Evolutionary conservation across 1,140 invertebrate genomes (phyloP).

Genomic region (Brachionus angularis): DNA sequence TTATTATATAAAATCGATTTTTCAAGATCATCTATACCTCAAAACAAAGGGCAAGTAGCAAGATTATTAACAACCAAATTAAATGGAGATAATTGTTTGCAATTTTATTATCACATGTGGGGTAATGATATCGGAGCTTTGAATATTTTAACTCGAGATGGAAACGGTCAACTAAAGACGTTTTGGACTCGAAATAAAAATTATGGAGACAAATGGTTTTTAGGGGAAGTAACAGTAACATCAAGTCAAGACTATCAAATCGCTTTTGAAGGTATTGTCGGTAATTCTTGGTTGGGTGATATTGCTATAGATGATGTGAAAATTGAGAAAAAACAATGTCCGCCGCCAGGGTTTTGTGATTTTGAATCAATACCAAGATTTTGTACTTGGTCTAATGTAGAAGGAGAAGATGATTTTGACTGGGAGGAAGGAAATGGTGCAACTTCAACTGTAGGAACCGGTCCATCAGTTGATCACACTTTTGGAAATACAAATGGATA

Average conservation of each 20-base stretch:
- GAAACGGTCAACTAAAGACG: not conserved
- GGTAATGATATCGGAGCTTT: constrained; percentile 45
- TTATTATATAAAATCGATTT: too few relatives aligned
- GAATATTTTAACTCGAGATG: not conserved
- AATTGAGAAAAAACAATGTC: constrained; percentile 25
- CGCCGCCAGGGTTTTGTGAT: constrained; percentile 45
- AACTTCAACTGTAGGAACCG: constrained; percentile 49
- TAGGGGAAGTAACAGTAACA: constrained; percentile 46
- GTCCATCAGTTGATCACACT: constrained; percentile 64
- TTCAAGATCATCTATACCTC: not conserved
- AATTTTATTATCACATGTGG: constrained; percentile 51
- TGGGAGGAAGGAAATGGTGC: constrained; percentile 49
- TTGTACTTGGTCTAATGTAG: constrained; percentile 57
- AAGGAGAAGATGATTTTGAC: constrained; percentile 50
- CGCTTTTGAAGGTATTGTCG: constrained; percentile 46
- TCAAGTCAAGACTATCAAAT: constrained; percentile 42
- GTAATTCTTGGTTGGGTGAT: constrained; percentile 49
- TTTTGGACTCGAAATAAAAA: constrained; percentile 39
- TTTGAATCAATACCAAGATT: constrained; percentile 58
- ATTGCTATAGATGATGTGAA: constrained; percentile 43
- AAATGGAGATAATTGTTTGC: constrained; percentile 9
- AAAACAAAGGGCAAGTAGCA: constrained; percentile 1
- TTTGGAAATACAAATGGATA: constrained; percentile 51
- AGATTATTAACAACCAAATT: constrained; percentile 14
- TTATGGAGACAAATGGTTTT: constrained; percentile 18